Evolutionary conservation across 2,797 vertebrate genomes (phyloP), one percentile per base, ranked within the genome.

Genomic region (Euthynnus affinis): DNA sequence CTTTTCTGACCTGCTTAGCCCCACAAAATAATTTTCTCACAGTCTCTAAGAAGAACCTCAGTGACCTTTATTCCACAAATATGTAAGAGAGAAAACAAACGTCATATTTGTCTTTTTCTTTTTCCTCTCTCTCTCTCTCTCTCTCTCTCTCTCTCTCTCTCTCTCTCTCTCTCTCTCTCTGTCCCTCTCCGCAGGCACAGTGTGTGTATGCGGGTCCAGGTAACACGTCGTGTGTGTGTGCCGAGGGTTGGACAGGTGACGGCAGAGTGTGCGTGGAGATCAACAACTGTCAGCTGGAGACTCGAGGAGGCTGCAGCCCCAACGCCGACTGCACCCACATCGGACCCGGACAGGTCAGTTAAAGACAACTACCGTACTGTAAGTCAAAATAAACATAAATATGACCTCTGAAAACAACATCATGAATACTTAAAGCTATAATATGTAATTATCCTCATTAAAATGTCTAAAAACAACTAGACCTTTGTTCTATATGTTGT

Each of bases 211-310:
- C 79, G 0, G 92, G 91, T 71, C 93, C 92, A 1, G 96, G 96
- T 8, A 93, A 92, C 0, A 89, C 93, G 44, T 95, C 84, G 0
- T 99, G 98, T 81, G 85, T 93, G 18, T 99, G 98, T 81, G 87
- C 89, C 12, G 88, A 92, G 22, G 98, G 98, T 60, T 99, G 98
- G 98, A 96, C 90, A 0, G 98, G 98, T 8, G 97, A 99, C 0
- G 98, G 98, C 8, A 92, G 80, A 17, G 81, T 89, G 61, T 99
- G 98, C 14, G 79, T 96, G 72, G 95, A 96, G 81, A 94, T 98
- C n/a, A 95, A 99, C 78, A 96, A 96, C 92, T 99, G 98, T 83
- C 79, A 92, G 82, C 83, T 95, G 90, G 92, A 93, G 32, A 93
- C 59, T 60, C 94, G 95, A 64, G 97, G 97, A 4, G 95, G 94